Percentiles rank a stretch among this genome's conserved stretches.
Evolutionary conservation across 2,113 vertebrate species (phyloP).

Genomic region (Eublepharis macularius): DNA sequence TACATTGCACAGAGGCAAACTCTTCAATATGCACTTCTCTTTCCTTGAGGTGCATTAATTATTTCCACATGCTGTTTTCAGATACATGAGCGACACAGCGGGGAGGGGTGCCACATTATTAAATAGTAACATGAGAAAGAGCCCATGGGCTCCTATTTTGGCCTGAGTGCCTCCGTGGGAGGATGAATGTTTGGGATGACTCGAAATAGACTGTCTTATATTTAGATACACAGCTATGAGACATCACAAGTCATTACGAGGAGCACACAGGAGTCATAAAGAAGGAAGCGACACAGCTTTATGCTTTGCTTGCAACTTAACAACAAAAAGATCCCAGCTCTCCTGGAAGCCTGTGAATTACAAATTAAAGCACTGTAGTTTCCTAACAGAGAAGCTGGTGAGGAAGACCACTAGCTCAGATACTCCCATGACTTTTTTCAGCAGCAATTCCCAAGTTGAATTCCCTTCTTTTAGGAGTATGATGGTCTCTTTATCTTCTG

Average conservation of each 20-base stretch:
- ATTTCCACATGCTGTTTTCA: constrained; percentile 38
- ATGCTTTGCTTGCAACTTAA: neutral
- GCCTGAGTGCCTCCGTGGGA: constrained; percentile 44
- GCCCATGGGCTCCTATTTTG: constrained; percentile 61
- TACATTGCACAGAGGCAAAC: constrained; percentile 27
- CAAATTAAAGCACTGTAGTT: constrained; percentile 3
- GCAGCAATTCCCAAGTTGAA: neutral
- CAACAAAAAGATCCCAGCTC: neutral
- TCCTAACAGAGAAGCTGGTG: neutral
- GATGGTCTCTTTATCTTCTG: no score
- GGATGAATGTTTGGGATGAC: constrained; percentile 39
- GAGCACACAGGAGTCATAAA: constrained; percentile 36
- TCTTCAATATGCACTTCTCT: constrained; percentile 39
- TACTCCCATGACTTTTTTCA: neutral
- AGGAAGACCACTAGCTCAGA: neutral
- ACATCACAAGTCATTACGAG: constrained; percentile 13
- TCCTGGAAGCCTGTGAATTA: constrained; percentile 28
- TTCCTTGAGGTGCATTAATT: constrained; percentile 64
- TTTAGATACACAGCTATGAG: constrained; percentile 53
- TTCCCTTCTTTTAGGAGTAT: no score
- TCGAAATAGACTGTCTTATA: constrained; percentile 59
- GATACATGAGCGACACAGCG: constrained; percentile 61
- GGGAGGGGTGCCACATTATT: constrained; percentile 66
- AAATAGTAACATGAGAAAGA: constrained; percentile 69
- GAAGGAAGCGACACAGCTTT: constrained; percentile 17